Evolutionary conservation across 2,797 vertebrate genomes (phyloP).

Genomic region (Xerus rutilus): DNA sequence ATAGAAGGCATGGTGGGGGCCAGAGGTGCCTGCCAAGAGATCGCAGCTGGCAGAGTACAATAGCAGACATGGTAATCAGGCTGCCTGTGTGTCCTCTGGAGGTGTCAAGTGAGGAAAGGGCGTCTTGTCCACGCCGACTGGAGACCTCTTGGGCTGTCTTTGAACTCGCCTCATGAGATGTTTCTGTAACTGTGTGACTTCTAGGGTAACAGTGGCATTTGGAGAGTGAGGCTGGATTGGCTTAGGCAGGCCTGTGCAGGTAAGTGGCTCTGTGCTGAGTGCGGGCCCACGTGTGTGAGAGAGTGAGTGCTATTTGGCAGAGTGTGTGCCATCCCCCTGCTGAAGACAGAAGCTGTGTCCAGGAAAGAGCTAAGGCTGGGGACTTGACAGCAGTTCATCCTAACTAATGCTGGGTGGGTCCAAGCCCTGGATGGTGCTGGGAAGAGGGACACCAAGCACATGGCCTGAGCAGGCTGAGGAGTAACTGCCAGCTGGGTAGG

Average conservation of each 20-base stretch:
- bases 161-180: conserved; percentile 61
- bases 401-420: background rate
- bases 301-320: background rate
- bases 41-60: conserved; percentile 48
- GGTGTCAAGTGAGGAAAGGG: conserved; percentile 58
- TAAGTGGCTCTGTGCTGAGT: conserved; percentile 73
- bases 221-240: conserved; percentile 70
- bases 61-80: conserved; percentile 74
- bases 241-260: conserved; percentile 75
- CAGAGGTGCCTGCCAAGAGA: conserved; percentile 29
- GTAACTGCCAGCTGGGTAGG: background rate
- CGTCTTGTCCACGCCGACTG: background rate
- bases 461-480: background rate
- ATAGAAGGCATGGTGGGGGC: conserved; percentile 55
- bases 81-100: conserved; percentile 62
- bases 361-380: background rate
- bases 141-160: conserved; percentile 54
- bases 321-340: background rate
- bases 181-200: conserved; percentile 66
- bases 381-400: background rate
- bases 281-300: conserved; percentile 58
- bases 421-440: background rate
- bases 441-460: background rate
- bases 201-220: conserved; percentile 63
- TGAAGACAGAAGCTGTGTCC: background rate